A percentile compares a stretch with the other conserved stretches of the same genome.
These are phyloP conservation scores for Hypomecis punctinalis DNA, from an alignment of 2,888 invertebrate species.

Conservation along the genomic window DNA sequence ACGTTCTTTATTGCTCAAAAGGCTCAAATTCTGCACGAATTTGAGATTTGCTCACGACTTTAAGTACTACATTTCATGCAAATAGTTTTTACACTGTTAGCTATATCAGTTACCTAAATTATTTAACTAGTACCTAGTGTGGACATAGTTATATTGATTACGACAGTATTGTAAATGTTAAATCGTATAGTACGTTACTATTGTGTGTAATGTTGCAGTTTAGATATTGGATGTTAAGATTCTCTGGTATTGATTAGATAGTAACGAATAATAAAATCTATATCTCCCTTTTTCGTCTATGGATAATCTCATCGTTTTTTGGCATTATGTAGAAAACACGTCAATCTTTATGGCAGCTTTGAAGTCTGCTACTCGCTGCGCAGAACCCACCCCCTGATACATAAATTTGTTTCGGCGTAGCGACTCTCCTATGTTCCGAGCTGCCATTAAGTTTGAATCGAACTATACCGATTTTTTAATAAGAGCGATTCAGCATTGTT, in stretches of 20 bases:
- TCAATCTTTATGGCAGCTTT: too few relatives aligned
- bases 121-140: constrained; percentile 18
- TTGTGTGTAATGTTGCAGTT: constrained; percentile 60
- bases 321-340: constrained; percentile 23
- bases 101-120: too few relatives aligned
- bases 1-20: background rate
- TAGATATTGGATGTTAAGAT: constrained; percentile 62
- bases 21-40: background rate
- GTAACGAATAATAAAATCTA: constrained; percentile 57
- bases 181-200: constrained; percentile 54
- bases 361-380: too few relatives aligned
- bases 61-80: too few relatives aligned
- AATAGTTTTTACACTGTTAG: too few relatives aligned
- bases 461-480: background rate
- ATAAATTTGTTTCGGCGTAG: too few relatives aligned
- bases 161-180: constrained; percentile 72
- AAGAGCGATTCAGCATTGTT: constrained; percentile 27
- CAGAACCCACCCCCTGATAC: too few relatives aligned
- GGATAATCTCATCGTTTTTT: constrained; percentile 64
- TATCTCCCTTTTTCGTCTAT: constrained; percentile 67
- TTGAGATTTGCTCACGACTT: background rate
- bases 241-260: constrained; percentile 61
- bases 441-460: too few relatives aligned
- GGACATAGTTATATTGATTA: constrained; percentile 52
- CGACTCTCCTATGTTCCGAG: too few relatives aligned